Evolutionary conservation across 2,797 vertebrate genomes (phyloP).

Genomic region (Lagothrix lagotricha): DNA sequence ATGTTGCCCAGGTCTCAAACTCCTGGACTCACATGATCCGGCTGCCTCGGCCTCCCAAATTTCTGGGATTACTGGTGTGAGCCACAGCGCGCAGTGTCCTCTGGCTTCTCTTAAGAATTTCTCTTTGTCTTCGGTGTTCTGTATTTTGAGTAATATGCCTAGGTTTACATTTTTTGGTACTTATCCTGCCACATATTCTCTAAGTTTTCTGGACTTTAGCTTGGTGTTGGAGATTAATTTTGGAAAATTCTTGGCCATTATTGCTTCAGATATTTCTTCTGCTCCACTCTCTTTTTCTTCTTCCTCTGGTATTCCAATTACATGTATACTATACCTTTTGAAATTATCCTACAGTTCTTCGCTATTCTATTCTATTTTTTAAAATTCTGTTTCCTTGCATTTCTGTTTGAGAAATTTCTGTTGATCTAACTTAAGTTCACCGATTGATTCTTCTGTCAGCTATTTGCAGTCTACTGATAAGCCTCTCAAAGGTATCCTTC

Average conservation of each 20-base stretch:
- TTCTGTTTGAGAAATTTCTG: neutral
- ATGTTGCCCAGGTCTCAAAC: neutral
- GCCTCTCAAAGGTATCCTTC: neutral
- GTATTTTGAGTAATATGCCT: neutral
- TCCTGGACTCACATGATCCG: neutral
- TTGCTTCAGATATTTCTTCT: neutral
- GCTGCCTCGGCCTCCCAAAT: neutral
- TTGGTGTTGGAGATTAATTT: neutral
- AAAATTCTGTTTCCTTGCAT: neutral
- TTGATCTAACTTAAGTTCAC: neutral
- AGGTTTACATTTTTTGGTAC: neutral
- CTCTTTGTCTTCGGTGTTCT: neutral
- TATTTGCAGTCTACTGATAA: neutral
- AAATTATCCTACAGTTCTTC: neutral
- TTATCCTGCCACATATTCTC: neutral
- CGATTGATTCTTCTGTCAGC: neutral
- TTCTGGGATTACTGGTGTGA: neutral
- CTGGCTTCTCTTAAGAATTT: neutral
- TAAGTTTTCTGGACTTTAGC: neutral
- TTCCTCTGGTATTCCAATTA: neutral
- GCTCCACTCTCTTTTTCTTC: neutral
- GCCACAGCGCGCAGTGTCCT: neutral
- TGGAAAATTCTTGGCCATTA: neutral
- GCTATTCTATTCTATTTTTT: neutral
- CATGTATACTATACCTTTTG: neutral